Percentiles rank a stretch among this genome's conserved stretches.
These are phyloP conservation scores for Melanotus villosus DNA, from an alignment of 2,888 invertebrate species.

Conservation along the genomic window DNA sequence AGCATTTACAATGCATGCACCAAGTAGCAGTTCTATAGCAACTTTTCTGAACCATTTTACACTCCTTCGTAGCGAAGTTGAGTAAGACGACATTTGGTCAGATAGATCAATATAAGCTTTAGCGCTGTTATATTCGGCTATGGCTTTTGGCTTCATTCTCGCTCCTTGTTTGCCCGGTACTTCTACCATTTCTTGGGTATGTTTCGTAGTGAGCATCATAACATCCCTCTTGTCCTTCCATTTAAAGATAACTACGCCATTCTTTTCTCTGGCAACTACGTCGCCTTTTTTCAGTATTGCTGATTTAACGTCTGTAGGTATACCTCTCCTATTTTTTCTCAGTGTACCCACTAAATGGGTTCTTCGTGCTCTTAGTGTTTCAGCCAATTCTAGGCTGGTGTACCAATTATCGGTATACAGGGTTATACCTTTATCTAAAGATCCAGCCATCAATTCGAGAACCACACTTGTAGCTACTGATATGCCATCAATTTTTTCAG, in stretches of 20 bases:
- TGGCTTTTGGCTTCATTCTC: constrained; percentile 38
- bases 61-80: constrained; percentile 32
- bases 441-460: neutral
- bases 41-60: constrained; percentile 44
- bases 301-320: constrained; percentile 6
- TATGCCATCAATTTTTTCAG: neutral
- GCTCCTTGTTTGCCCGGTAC: constrained; percentile 7
- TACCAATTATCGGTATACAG: constrained; percentile 59
- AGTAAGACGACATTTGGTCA: constrained; percentile 39
- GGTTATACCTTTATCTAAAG: constrained; percentile 49
- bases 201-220: constrained; percentile 20
- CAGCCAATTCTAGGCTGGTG: constrained; percentile 58
- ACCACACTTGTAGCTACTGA: constrained; percentile 40
- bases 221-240: constrained; percentile 41
- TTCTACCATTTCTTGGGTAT: constrained; percentile 25
- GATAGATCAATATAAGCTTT: constrained; percentile 45
- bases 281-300: constrained; percentile 41
- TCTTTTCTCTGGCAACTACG: constrained; percentile 14
- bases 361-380: constrained; percentile 55
- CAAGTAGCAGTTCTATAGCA: constrained; percentile 37
- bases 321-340: constrained; percentile 16
- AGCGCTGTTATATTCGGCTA: constrained; percentile 46
- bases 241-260: constrained; percentile 30
- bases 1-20: constrained; percentile 28
- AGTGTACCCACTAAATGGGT: constrained; percentile 60